These are phyloP conservation scores for Podarcis lilfordi DNA, from an alignment of 2,797 vertebrate genomes.

Conservation along the genomic window DNA sequence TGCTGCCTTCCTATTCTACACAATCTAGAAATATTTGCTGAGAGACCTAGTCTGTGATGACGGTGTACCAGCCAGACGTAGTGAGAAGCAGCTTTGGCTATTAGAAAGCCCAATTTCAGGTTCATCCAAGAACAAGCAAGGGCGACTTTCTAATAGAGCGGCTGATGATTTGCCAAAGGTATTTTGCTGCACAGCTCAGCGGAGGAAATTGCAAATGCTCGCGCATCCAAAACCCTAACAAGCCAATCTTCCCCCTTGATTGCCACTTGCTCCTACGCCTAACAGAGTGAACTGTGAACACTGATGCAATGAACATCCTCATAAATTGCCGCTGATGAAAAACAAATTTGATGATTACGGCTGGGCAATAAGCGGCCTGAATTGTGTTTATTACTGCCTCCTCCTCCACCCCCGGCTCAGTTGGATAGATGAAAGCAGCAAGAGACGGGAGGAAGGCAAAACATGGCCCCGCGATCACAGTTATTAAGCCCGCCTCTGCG, in stretches of 20 bases:
- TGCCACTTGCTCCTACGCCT: not conserved
- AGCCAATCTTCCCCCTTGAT: constrained; percentile 23
- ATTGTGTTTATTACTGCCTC: not conserved
- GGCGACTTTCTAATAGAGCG: constrained; percentile 11
- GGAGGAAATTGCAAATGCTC: constrained; percentile 8
- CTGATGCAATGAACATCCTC: not conserved
- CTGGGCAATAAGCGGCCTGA: not conserved
- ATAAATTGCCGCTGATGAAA: constrained; percentile 32
- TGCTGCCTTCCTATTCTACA: not conserved
- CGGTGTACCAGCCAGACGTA: not conserved
- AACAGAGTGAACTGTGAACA: constrained; percentile 3
- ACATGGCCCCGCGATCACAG: not conserved
- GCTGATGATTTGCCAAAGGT: constrained; percentile 20
- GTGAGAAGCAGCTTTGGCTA: not conserved
- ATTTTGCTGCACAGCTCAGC: not conserved
- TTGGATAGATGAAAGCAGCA: not conserved
- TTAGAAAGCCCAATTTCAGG: constrained; percentile 3
- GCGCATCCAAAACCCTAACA: constrained; percentile 18
- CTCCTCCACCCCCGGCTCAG: not conserved
- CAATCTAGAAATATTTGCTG: not conserved
- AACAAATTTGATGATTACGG: constrained; percentile 30
- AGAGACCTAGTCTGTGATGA: not conserved
- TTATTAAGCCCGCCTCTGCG: not conserved
- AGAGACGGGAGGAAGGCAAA: not conserved
- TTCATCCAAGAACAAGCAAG: constrained; percentile 8